Base-by-base conservation (phyloP, 2,113 vertebrate species). In the Pavo muticus region DNA sequence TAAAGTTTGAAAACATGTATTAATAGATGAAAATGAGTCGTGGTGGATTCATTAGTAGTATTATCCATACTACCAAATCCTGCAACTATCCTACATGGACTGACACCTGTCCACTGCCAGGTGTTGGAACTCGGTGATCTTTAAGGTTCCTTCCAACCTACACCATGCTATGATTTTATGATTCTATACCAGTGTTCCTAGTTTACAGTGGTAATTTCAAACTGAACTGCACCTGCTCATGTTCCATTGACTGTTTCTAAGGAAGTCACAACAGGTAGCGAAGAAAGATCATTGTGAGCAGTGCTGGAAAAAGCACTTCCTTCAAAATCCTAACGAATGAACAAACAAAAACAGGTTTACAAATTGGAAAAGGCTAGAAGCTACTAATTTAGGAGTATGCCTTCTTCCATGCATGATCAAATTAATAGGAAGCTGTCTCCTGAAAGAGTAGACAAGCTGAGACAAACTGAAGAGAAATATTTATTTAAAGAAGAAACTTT, bases 1-100 rank as follows among this genome's bases (percentile, higher is more conserved):
- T 52, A 65, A 88, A 42, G 15, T 87, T 15, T 17, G 71, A 88
- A 73, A 72, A 48, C 30, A 75, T 57, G 3, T 52, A 87, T 47
- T 30, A 69, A 14, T n/a, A 61, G 20, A 71, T 60, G 17, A 85
- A 93, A 80, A 83, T 37, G 4, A 57, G 3, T 54, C 18, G 11
- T 27, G 29, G 7, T 37, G 25, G 29, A 65, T 65, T 88, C 6
- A 42, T 13, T 6, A 11, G 5, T 32, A 37, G 2, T 42, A 21
- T 60, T 59, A 81, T 40, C 25, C 42, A 32, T 73, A 59, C 1
- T 48, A n/a, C 32, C 10, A 92, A 92, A 72, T 40, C 86, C 91
- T 84, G 88, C 79, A 86, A 93, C 76, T 61, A 87, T 93, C 91
- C 80, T 87, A 85, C 61, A 6, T 57, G 86, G 91, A 93, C 91